phyloP scores from a whole-genome alignment of 2,888 invertebrate species.

The Lymantria monacha region DNA sequence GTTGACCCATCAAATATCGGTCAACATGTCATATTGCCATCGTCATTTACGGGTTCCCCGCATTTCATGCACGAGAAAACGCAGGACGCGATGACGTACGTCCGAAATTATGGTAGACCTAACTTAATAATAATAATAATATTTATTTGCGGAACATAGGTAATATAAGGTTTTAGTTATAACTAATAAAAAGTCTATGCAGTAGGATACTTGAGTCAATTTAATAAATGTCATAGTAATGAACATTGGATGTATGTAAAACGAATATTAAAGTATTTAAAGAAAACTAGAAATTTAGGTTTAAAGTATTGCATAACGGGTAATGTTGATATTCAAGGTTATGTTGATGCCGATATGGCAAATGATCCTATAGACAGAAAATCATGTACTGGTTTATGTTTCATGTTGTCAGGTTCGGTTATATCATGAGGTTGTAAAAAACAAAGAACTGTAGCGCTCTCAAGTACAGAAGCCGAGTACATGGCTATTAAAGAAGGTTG shows the following conservation, averaged over 20 bases:
- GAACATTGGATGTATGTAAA: not conserved
- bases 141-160: too few species aligned
- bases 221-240: not conserved
- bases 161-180: too few species aligned
- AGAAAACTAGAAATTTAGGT: not conserved
- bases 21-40: not conserved
- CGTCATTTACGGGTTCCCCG: conserved; percentile 6
- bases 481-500: too few species aligned
- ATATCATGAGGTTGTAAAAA: not conserved
- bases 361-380: not conserved
- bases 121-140: too few species aligned
- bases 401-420: not conserved
- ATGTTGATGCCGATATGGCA: not conserved
- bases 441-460: not conserved
- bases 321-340: not conserved
- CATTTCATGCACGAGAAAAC: conserved; percentile 24
- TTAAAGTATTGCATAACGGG: not conserved
- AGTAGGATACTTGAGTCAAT: not conserved
- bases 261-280: not conserved
- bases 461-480: too few species aligned
- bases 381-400: not conserved
- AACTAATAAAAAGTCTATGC: too few species aligned
- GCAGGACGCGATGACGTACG: conserved; percentile 28
- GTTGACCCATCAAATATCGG: not conserved
- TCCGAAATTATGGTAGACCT: conserved; percentile 24